Base-by-base conservation (phyloP, 2,113 vertebrate species). In the Amblyopsis rosae region DNA sequence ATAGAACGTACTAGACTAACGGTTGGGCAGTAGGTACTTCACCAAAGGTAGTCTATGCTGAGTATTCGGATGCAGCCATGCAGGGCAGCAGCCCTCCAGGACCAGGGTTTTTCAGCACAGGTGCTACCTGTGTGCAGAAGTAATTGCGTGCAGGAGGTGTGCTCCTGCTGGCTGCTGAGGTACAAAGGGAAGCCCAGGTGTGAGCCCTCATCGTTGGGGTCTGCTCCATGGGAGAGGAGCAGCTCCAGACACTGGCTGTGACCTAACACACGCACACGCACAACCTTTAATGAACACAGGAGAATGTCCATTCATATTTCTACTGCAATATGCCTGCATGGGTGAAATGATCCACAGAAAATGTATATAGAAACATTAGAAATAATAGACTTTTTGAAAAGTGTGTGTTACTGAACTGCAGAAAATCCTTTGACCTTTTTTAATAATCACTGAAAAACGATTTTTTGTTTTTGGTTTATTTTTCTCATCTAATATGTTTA, bases 181-280 rank as follows among this genome's bases (percentile, higher is more conserved):
- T 89, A 86, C 45, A 89, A 84, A 56, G 88, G 73, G 32, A 84
- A 82, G 62, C 88, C 88, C 79, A 85, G 2, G 56, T 86, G 81
- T 12, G 86, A 70, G 41, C 72, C 67, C 3, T 78, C 50, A 3
- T 71, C 56, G 32, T 88, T 77, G 54, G 88, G 88, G 69, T 89
- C 84, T 16, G 68, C 84, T 67, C 88, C 88, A 10, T 84, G 77
- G 48, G 79, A 70, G 57, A 89, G 73, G 62, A 89, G 77, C 12
- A 74, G 68, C 70, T 87, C 81, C 9, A 89, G 83, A 81, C 88
- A 89, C 69, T 74, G 67, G 19, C 79, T 82, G 19, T 77, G 81
- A 13, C 88, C 88, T 89, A 17, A 32, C 46, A 56, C 54, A 56
- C 54, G 16, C n/a, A 56, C 17, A 17, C 17, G 10, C 17, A 56